phyloP scores from a whole-genome alignment of 2,888 invertebrate species.

The Lymantria monacha region DNA sequence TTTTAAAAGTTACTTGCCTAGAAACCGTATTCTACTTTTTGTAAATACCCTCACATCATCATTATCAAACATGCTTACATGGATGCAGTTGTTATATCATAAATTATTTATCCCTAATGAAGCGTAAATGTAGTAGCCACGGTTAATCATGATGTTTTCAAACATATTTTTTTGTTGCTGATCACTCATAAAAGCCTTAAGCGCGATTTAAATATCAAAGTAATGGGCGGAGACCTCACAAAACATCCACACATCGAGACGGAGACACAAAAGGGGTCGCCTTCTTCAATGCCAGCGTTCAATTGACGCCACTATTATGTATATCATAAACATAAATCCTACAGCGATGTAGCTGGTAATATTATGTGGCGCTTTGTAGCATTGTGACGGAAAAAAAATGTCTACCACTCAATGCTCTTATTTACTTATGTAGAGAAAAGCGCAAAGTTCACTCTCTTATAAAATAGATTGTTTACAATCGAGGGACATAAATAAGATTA shows the following conservation, averaged over 20 bases:
- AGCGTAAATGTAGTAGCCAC: conserved; percentile 22
- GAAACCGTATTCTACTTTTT: conserved; percentile 20
- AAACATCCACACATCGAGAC: conserved; percentile 35
- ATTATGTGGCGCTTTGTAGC: conserved; percentile 45
- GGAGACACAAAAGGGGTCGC: conserved; percentile 43
- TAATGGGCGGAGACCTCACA: conserved; percentile 39
- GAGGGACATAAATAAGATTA: no score
- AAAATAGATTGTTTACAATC: no score
- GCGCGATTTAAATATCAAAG: conserved; percentile 51
- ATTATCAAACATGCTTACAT: conserved; percentile 22
- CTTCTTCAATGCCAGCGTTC: conserved; percentile 42
- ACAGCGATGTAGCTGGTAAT: conserved; percentile 36
- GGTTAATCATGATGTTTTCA: conserved; percentile 10
- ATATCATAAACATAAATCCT: conserved; percentile 60
- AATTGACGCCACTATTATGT: conserved; percentile 56
- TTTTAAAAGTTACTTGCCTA: conserved; percentile 21
- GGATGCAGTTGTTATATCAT: conserved; percentile 8
- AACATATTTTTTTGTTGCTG: conserved; percentile 24
- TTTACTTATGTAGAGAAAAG: conserved; percentile 16
- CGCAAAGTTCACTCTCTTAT: conserved; percentile 12
- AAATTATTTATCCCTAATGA: conserved; percentile 7
- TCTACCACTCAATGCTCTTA: conserved; percentile 26
- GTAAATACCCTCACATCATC: conserved; percentile 24
- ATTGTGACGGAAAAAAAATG: conserved; percentile 39
- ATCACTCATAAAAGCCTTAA: conserved; percentile 36